phyloP scores from a whole-genome alignment of 2,113 vertebrate species.

The Kryptolebias marmoratus region DNA sequence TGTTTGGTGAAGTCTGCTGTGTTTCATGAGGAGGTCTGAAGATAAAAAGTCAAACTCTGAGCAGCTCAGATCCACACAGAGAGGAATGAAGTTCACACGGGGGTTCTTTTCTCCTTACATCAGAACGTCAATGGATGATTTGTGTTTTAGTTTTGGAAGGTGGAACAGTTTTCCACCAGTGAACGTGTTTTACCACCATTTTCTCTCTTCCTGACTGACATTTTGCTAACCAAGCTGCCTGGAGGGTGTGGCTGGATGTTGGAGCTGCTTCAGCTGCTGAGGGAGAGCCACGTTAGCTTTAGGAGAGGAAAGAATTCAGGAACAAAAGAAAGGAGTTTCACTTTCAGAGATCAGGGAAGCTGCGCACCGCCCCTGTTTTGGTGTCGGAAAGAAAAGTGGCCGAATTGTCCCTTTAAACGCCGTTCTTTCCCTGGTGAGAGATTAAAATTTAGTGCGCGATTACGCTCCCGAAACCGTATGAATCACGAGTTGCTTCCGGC shows the following conservation, averaged over 20 bases:
- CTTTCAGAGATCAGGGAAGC: background rate
- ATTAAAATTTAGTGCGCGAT: background rate
- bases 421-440: too few relatives aligned
- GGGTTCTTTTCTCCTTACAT: background rate
- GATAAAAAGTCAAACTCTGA: too few relatives aligned
- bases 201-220: slow-evolving; percentile 22
- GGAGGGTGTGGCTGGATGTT: slow-evolving; percentile 42
- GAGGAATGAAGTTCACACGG: slow-evolving; percentile 76
- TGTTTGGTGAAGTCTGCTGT: too few relatives aligned
- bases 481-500: slow-evolving; percentile 32
- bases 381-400: background rate
- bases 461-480: background rate
- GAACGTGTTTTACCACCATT: background rate
- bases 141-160: background rate
- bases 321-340: background rate
- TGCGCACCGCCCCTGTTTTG: slow-evolving; percentile 44
- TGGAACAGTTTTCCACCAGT: background rate
- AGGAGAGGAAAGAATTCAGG: background rate
- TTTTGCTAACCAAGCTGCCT: slow-evolving; percentile 23
- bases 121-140: background rate
- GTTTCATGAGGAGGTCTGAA: too few relatives aligned
- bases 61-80: background rate
- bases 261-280: background rate
- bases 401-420: background rate
- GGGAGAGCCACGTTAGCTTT: background rate